Evolutionary conservation across 1,140 invertebrate genomes (phyloP), one percentile per base, ranked within the genome.

Genomic region (Phenacoccus solenopsis): DNA sequence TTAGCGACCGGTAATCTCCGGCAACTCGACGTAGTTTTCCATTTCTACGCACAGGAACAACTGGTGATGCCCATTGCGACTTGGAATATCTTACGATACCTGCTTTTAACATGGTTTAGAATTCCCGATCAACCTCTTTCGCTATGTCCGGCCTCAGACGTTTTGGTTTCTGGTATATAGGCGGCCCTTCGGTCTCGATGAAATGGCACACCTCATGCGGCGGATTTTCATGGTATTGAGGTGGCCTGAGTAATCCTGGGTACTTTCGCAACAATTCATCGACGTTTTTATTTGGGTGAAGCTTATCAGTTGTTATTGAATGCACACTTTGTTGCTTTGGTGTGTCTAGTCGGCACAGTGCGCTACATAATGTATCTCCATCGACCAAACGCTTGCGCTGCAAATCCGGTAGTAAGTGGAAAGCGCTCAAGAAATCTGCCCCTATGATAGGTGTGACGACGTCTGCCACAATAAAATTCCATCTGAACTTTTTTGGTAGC

Each of bases 1-100:
- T 81, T 10, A 80, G 38, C 74, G 75, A 74, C 22, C 75, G 57
- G 69, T 74, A 80, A 71, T 79, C 78, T 9, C 79, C 73, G 1
- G 76, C n/a, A 10, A 38, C 9, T 9, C 32, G 32, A 38, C n/a
- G 9, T 38, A 38, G 32, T 38, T 38, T 38, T 38, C 32, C n/a
- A 9, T 38, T 38, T 38, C n/a, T 38, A 10, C n/a, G n/a, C 32
- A 10, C 9, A 10, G 9, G n/a, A n/a, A 38, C 32, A 9, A n/a
- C n/a, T n/a, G n/a, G n/a, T n/a, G 32, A 38, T n/a, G 32, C 32
- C 32, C 32, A 38, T n/a, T 38, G 32, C 9, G 32, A 38, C n/a
- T 38, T 38, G 9, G 32, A 38, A 10, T 10, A n/a, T 9, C n/a
- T 9, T n/a, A 38, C 32, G 9, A 38, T 10, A 38, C 32, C 32